Evolutionary conservation across 2,113 vertebrate genomes (phyloP), one percentile per base, ranked within the genome.

Genomic region (Salvelinus fontinalis): DNA sequence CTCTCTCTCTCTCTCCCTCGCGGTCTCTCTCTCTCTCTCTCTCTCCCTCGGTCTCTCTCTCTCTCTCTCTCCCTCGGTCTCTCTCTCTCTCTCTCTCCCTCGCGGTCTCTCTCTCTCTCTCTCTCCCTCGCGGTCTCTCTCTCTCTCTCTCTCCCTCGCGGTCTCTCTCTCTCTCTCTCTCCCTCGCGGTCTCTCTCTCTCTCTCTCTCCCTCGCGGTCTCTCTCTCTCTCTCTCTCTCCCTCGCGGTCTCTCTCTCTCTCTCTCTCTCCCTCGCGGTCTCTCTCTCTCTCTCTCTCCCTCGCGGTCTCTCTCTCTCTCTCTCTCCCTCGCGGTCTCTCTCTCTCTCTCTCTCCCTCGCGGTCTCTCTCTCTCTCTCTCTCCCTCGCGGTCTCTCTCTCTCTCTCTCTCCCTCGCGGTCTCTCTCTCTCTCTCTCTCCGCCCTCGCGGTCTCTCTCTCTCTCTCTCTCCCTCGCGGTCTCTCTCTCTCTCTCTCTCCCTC

Each of bases 121-220:
- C 26, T 1, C 26, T 26, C 26, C 2, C 26, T 26, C 51, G n/a
- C n/a, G n/a, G n/a, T 5, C 5, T 34, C 65, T 60, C 54, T 34
- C 74, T 77, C n/a, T 29, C 64, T 22, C 67, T 26, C 65, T n/a
- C 67, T 80, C 82, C n/a, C n/a, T n/a, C n/a, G n/a, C n/a, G n/a
- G n/a, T 26, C 26, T 26, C 26, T 26, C 26, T 26, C 26, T 26
- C 24, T 20, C 16, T 77, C n/a, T 34, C 64, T 22, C 69, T 39
- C 67, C n/a, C n/a, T n/a, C n/a, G n/a, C n/a, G n/a, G n/a, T n/a
- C 60, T 49, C 67, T 79, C 82, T 73, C 69, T 22, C 76, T 72
- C 51, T 54, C 0, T 18, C 51, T 14, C 14, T 57, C 0, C n/a
- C n/a, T n/a, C n/a, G n/a, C n/a, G n/a, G n/a, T 4, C 13, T 57